phyloP scores from a whole-genome alignment of 2,888 invertebrate genomes.

The Lithophane semibrunnea region DNA sequence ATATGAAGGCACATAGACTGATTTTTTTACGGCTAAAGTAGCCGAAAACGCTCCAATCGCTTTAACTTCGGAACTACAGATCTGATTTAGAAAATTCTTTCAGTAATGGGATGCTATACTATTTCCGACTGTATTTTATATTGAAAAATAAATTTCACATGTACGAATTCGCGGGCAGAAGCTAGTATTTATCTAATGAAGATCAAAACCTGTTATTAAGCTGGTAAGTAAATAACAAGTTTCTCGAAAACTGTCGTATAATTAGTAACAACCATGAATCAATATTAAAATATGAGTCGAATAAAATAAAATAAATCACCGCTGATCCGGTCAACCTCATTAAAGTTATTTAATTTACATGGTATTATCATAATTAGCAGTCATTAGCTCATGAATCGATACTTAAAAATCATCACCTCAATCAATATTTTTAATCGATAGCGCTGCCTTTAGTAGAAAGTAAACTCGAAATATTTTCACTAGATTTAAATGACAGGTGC shows the following conservation, averaged over 20 bases:
- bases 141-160: neutral
- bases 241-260: conserved; percentile 25
- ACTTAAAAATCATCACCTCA: neutral
- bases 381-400: conserved; percentile 20
- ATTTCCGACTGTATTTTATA: neutral
- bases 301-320: conserved; percentile 25
- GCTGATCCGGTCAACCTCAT: conserved; percentile 43
- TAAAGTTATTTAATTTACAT: conserved; percentile 51
- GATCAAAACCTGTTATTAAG: neutral
- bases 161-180: neutral
- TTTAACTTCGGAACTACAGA: no score
- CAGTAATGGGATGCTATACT: neutral
- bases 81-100: no score
- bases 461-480: neutral
- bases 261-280: conserved; percentile 27
- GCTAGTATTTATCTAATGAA: neutral
- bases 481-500: neutral
- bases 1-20: neutral
- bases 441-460: neutral
- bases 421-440: conserved; percentile 13
- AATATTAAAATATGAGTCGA: conserved; percentile 15
- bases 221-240: neutral
- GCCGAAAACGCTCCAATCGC: no score
- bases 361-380: conserved; percentile 38
- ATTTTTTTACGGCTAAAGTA: no score